phyloP scores from a whole-genome alignment of 2,888 invertebrate genomes.

The Plagodis dolabraria region DNA sequence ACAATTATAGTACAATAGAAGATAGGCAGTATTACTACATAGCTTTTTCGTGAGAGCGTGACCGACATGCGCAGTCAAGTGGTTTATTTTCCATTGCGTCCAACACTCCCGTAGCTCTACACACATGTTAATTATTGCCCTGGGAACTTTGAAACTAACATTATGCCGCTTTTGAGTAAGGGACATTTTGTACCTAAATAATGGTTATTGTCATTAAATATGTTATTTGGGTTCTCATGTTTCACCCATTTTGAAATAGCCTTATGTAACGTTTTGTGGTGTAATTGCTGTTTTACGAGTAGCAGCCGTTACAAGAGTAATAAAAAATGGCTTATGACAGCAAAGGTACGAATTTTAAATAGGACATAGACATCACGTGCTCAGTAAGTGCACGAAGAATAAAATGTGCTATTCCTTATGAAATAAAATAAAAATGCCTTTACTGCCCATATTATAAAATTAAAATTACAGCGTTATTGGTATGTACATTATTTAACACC shows the following conservation, averaged over 20 bases:
- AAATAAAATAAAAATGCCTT: too few relatives aligned
- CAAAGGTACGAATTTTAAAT: too few relatives aligned
- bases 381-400: too few relatives aligned
- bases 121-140: slow-evolving; percentile 33
- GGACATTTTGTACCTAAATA: slow-evolving; percentile 32
- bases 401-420: too few relatives aligned
- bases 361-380: too few relatives aligned
- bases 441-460: too few relatives aligned
- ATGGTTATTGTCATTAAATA: slow-evolving; percentile 25
- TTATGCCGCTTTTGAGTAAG: slow-evolving; percentile 19
- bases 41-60: too few relatives aligned
- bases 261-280: slow-evolving; percentile 6
- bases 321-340: background rate
- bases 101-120: slow-evolving; percentile 20
- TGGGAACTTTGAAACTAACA: slow-evolving; percentile 36
- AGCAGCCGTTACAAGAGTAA: background rate
- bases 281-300: slow-evolving; percentile 1
- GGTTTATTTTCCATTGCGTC: background rate
- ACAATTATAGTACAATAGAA: too few relatives aligned
- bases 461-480: too few relatives aligned
- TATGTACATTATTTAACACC: too few relatives aligned
- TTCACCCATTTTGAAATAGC: background rate
- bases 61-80: too few relatives aligned
- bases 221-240: slow-evolving; percentile 16
- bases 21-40: too few relatives aligned